Conservation (phyloP, 2,888 invertebrate species). For the Watsonalla cultraria region DNA sequence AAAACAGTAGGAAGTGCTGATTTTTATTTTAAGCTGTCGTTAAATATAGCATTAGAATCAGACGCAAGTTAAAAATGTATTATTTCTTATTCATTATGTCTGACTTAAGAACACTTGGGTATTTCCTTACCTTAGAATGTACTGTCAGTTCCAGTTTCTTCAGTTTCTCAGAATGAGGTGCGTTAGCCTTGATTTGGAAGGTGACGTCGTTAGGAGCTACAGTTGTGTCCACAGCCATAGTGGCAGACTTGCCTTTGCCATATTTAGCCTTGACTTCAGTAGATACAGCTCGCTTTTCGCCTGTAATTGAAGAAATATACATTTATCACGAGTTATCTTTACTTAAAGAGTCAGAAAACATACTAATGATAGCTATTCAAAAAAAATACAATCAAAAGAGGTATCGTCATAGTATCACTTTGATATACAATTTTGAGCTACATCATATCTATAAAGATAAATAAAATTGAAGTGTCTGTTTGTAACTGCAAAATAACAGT, state of each 20-base stretch:
- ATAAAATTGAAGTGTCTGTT: no score
- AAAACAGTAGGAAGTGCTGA: no score
- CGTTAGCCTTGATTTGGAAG: conserved; percentile 38
- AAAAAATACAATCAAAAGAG: no score
- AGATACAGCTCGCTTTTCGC: conserved; percentile 42
- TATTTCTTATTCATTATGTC: no score
- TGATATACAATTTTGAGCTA: no score
- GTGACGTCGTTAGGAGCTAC: conserved; percentile 40
- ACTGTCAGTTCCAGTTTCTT: conserved; percentile 72
- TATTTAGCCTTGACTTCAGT: conserved; percentile 58
- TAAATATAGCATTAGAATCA: no score
- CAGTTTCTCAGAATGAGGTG: conserved; percentile 65
- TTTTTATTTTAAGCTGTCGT: no score
- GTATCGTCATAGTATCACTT: no score
- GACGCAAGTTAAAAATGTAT: no score
- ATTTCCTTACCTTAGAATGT: conserved; percentile 53
- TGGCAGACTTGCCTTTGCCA: conserved; percentile 63
- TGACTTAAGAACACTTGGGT: neutral
- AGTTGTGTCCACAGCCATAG: conserved; percentile 52
- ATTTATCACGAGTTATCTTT: neutral
- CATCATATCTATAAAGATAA: no score
- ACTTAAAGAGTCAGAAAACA: neutral
- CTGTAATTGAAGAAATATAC: conserved; percentile 22
- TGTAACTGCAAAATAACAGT: no score
- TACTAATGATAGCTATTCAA: neutral